Percentiles rank a stretch among this genome's conserved stretches.
Conservation (phyloP, 2,797 vertebrate species). For the Hafferia zeledoni region DNA sequence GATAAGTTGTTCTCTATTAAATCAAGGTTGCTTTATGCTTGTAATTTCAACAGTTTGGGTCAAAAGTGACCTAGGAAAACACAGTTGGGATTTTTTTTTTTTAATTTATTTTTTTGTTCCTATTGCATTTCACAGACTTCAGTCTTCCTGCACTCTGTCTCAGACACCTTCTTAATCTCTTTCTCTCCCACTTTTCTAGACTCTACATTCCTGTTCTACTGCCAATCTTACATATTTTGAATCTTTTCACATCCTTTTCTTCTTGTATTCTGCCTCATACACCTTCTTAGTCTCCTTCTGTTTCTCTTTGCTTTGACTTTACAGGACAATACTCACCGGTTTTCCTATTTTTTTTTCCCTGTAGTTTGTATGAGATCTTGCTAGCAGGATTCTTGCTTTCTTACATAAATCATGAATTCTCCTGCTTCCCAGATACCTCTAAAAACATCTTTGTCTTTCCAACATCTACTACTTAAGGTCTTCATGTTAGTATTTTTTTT, state of each 20-base stretch:
- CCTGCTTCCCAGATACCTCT: not conserved
- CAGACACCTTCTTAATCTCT: not conserved
- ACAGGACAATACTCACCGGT: not conserved
- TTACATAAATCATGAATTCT: rapidly evolving
- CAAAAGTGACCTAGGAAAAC: not conserved
- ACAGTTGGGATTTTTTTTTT: not conserved
- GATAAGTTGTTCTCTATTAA: not conserved
- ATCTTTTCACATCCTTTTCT: not conserved
- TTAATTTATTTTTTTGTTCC: not conserved
- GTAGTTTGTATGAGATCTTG: not conserved
- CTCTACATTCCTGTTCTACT: not conserved
- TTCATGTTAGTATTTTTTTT: not conserved
- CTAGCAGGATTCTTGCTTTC: not conserved
- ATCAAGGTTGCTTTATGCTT: not conserved
- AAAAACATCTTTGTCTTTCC: not conserved
- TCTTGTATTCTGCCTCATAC: not conserved
- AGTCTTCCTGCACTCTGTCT: not conserved
- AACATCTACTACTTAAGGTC: not conserved
- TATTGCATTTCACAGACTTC: not conserved
- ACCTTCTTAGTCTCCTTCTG: not conserved
- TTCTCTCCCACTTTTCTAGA: not conserved
- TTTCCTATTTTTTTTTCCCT: not conserved
- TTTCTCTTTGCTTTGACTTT: not conserved
- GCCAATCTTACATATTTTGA: not conserved
- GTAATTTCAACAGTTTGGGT: not conserved